Evolutionary conservation across 2,888 invertebrate genomes (phyloP).

Genomic region (Torymus texanus): DNA sequence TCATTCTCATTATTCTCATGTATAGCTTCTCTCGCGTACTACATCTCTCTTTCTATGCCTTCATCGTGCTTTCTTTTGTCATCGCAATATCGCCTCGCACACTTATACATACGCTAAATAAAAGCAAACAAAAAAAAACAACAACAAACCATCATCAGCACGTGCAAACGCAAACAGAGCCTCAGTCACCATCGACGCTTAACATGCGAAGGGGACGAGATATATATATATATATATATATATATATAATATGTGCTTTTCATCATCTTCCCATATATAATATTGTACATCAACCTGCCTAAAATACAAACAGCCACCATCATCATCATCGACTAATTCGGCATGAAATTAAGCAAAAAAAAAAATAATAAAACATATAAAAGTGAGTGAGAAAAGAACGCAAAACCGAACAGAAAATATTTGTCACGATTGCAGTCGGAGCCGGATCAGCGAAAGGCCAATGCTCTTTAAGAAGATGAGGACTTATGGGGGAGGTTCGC

Average conservation of each 20-base stretch:
- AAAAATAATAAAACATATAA: conserved; percentile 12
- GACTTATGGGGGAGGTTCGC: conserved; percentile 9
- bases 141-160: neutral
- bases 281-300: too few relatives aligned
- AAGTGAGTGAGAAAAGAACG: conserved; percentile 30
- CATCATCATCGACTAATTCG: neutral
- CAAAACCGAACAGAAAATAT: conserved; percentile 45
- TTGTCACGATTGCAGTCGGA: conserved; percentile 57
- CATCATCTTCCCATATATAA: neutral
- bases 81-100: conserved; percentile 26
- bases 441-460: conserved; percentile 56
- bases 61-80: conserved; percentile 30
- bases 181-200: neutral
- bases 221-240: neutral
- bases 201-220: neutral
- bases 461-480: conserved; percentile 55
- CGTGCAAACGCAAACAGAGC: neutral
- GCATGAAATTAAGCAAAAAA: conserved; percentile 16
- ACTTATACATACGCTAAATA: conserved; percentile 1
- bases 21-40: too few relatives aligned
- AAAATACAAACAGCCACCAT: neutral
- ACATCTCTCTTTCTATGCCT: conserved; percentile 12
- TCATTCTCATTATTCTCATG: neutral
- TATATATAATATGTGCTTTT: neutral
- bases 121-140: neutral